These are phyloP conservation scores for Mesorhabditis belari DNA, from an alignment of 2,888 invertebrate species.

Conservation along the genomic window DNA sequence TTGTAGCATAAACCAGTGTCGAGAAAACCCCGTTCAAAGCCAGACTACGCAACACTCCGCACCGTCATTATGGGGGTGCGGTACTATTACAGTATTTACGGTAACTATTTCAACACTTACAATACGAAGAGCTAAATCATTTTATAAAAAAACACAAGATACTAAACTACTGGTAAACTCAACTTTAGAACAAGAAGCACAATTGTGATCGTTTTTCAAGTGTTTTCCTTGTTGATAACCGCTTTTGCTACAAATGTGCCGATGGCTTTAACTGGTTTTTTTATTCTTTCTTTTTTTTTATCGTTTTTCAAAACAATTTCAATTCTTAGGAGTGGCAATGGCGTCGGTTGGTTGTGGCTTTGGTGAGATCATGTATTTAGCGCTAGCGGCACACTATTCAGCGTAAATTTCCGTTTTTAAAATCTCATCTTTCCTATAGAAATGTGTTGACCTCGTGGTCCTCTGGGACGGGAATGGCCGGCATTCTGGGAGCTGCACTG, in stretches of 20 bases:
- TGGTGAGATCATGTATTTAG: not conserved
- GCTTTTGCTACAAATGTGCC: not conserved
- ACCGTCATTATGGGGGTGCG: too few species aligned
- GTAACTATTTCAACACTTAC: too few species aligned
- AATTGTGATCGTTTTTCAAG: not conserved
- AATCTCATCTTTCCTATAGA: not conserved
- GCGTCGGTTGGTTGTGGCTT: not conserved
- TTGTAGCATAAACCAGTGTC: too few species aligned
- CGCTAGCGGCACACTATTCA: not conserved
- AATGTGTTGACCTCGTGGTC: not conserved
- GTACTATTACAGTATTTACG: too few species aligned
- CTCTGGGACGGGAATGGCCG: not conserved
- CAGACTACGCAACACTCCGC: too few species aligned
- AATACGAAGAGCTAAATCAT: too few species aligned
- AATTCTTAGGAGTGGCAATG: not conserved
- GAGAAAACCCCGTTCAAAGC: too few species aligned
- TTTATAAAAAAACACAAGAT: too few species aligned
- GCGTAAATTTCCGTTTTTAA: not conserved
- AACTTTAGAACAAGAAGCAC: not conserved
- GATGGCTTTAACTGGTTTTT: not conserved
- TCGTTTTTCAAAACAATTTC: too few species aligned
- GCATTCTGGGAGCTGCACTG: not conserved
- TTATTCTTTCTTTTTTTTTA: too few species aligned
- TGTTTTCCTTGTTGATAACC: not conserved
- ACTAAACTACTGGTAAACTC: too few species aligned